These are phyloP conservation scores for Polylopha cassiicola DNA, from an alignment of 2,888 invertebrate species.

Conservation along the genomic window DNA sequence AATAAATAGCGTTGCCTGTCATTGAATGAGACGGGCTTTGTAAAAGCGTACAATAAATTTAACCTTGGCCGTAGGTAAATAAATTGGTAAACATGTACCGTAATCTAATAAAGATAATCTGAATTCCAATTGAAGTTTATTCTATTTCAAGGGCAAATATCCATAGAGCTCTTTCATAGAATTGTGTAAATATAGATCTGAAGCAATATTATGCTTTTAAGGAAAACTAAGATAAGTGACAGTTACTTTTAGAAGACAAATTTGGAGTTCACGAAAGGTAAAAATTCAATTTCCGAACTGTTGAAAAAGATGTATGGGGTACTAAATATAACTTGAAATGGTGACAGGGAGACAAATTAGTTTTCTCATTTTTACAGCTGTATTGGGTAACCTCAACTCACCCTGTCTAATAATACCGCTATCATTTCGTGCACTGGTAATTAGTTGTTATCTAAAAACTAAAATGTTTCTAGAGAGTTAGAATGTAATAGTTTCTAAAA, in stretches of 20 bases:
- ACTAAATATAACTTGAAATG: slow-evolving; percentile 50
- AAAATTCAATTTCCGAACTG: slow-evolving; percentile 23
- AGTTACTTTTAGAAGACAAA: slow-evolving; percentile 34
- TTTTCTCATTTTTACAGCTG: slow-evolving; percentile 48
- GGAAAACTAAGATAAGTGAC: too few species aligned
- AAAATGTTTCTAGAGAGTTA: too few species aligned
- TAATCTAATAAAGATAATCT: slow-evolving; percentile 15
- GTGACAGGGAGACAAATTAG: slow-evolving; percentile 68
- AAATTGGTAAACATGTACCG: slow-evolving; percentile 13
- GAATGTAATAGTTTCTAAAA: too few species aligned
- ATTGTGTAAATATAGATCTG: background rate
- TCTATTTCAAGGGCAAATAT: slow-evolving; percentile 4
- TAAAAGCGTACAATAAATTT: slow-evolving; percentile 14
- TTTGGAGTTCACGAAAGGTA: slow-evolving; percentile 17
- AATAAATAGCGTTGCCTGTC: too few species aligned
- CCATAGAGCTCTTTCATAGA: background rate
- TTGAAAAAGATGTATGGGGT: slow-evolving; percentile 34
- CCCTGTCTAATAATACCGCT: slow-evolving; percentile 11
- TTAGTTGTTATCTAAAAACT: too few species aligned
- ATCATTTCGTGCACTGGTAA: slow-evolving; percentile 9
- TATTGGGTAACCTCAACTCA: slow-evolving; percentile 20
- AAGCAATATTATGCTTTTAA: slow-evolving; percentile 5
- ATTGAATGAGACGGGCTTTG: slow-evolving; percentile 9
- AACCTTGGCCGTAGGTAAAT: slow-evolving; percentile 15
- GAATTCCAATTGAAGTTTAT: slow-evolving; percentile 10